These are phyloP conservation scores for Drosophila malerkotliana DNA, from an alignment of 1,140 invertebrate genomes.

Conservation along the genomic window DNA sequence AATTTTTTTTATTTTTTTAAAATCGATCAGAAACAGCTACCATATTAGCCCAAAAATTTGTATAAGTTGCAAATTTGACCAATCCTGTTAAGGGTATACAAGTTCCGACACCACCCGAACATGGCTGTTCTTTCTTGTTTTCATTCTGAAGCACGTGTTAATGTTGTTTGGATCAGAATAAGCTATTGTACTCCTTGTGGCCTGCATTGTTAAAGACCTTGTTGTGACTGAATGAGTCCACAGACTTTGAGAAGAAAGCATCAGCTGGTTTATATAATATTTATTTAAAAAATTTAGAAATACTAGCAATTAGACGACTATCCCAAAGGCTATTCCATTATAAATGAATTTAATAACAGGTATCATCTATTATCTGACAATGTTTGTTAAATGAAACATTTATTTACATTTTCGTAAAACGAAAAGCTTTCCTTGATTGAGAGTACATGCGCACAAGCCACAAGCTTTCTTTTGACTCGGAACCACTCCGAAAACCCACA, in stretches of 20 bases:
- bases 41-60: too few species aligned
- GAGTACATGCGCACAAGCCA: conserved; percentile 21
- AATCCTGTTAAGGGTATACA: too few species aligned
- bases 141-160: conserved; percentile 24
- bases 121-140: neutral
- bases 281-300: too few species aligned
- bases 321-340: too few species aligned
- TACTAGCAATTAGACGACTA: too few species aligned
- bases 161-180: conserved; percentile 15
- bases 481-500: conserved; percentile 10
- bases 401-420: neutral
- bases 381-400: neutral
- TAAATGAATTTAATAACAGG: too few species aligned
- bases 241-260: neutral
- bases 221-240: conserved; percentile 11
- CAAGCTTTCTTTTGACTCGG: neutral
- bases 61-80: too few species aligned
- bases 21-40: too few species aligned
- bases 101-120: too few species aligned
- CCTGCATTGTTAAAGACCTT: conserved; percentile 2
- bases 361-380: neutral
- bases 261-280: conserved; percentile 27
- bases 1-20: too few species aligned
- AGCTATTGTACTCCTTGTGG: conserved; percentile 18
- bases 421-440: conserved; percentile 11